A percentile compares a stretch with the other conserved stretches of the same genome.
These are phyloP conservation scores for Euclidia mi DNA, from an alignment of 2,888 invertebrate genomes.

Conservation along the genomic window DNA sequence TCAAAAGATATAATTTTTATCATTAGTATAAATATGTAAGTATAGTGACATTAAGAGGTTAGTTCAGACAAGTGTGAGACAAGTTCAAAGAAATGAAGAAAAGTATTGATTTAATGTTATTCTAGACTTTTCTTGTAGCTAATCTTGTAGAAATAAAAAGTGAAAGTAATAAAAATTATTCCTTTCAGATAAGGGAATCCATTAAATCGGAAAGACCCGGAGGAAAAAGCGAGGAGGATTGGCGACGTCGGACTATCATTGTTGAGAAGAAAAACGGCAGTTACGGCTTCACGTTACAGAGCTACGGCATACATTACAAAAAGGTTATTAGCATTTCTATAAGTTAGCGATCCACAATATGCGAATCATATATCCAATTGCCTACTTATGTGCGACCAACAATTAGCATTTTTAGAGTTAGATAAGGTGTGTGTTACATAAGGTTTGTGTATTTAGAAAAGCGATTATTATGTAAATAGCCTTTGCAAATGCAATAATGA, in stretches of 20 bases:
- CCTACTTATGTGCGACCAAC: too few relatives aligned
- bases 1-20: too few relatives aligned
- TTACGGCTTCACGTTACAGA: slow-evolving; percentile 99
- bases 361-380: too few relatives aligned
- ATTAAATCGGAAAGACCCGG: slow-evolving; percentile 76
- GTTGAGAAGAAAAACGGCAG: slow-evolving; percentile 97
- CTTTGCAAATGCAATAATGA: too few relatives aligned
- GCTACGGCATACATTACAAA: slow-evolving; percentile 99
- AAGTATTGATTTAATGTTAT: not conserved
- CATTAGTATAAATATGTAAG: not conserved
- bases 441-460: too few relatives aligned
- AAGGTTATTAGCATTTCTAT: slow-evolving; percentile 83
- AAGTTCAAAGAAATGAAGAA: not conserved
- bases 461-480: too few relatives aligned
- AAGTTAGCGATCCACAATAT: too few relatives aligned
- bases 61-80: not conserved
- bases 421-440: too few relatives aligned
- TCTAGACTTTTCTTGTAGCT: too few relatives aligned
- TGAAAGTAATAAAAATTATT: too few relatives aligned
- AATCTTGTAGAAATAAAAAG: too few relatives aligned
- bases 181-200: slow-evolving; percentile 80
- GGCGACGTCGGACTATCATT: slow-evolving; percentile 96
- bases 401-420: too few relatives aligned
- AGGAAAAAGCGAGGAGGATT: slow-evolving; percentile 93
- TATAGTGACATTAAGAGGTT: not conserved